A percentile compares a stretch with the other conserved stretches of the same genome.
Evolutionary conservation across 1,140 invertebrate species (phyloP).

Genomic region (Drosophila nikananu): DNA sequence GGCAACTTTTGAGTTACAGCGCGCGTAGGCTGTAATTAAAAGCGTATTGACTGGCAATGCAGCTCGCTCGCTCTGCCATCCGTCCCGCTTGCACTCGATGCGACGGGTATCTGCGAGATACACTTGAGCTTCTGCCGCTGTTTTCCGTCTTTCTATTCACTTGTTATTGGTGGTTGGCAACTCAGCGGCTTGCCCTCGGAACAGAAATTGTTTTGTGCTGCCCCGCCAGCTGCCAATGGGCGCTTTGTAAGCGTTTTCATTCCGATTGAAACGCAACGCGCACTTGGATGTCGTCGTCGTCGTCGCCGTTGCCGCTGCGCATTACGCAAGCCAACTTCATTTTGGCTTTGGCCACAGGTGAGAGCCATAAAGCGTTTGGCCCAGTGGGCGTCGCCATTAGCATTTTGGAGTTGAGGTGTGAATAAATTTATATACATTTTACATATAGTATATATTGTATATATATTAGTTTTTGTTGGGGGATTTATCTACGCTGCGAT

Average conservation of each 20-base stretch:
- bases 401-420: slow-evolving; percentile 71
- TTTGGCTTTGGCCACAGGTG: slow-evolving; percentile 59
- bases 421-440: slow-evolving; percentile 70
- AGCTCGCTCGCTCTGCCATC: slow-evolving; percentile 38
- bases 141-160: slow-evolving; percentile 54
- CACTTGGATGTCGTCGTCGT: slow-evolving; percentile 48
- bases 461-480: background rate
- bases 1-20: slow-evolving; percentile 62
- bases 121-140: slow-evolving; percentile 14
- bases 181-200: slow-evolving; percentile 18
- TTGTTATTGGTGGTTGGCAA: slow-evolving; percentile 74
- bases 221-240: slow-evolving; percentile 55
- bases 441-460: slow-evolving; percentile 6
- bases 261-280: slow-evolving; percentile 31
- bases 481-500: slow-evolving; percentile 19
- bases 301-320: slow-evolving; percentile 56
- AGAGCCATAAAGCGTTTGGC: slow-evolving; percentile 62
- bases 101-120: slow-evolving; percentile 29
- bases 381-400: slow-evolving; percentile 71
- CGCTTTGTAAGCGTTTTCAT: slow-evolving; percentile 41
- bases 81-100: slow-evolving; percentile 63
- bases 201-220: slow-evolving; percentile 50
- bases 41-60: slow-evolving; percentile 79
- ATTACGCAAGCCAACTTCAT: slow-evolving; percentile 80
- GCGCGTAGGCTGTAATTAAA: slow-evolving; percentile 78